phyloP scores from a whole-genome alignment of 2,797 vertebrate species.

The Taeniopygia guttata region DNA sequence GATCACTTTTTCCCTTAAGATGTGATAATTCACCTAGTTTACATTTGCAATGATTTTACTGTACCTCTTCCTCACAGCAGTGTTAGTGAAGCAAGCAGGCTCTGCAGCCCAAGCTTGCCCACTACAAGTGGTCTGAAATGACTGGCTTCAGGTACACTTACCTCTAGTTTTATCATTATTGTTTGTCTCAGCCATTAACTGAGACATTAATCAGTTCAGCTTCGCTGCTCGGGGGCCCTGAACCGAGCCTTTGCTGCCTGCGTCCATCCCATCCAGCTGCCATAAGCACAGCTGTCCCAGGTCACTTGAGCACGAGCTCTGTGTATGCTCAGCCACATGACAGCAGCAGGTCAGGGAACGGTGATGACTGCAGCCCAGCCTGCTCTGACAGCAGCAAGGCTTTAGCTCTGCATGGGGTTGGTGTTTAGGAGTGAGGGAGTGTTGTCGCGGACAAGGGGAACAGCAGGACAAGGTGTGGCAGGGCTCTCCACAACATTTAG shows the following conservation, averaged over 20 bases:
- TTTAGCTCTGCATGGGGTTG: rapidly evolving
- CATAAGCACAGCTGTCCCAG: not conserved
- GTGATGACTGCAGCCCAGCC: not conserved
- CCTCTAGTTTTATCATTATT: not conserved
- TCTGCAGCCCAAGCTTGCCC: not conserved
- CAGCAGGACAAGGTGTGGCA: rapidly evolving
- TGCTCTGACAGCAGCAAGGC: not conserved
- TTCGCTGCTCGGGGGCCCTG: rapidly evolving
- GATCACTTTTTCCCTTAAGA: slow-evolving; percentile 4
- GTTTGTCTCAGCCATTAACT: not conserved
- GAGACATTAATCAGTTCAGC: not conserved
- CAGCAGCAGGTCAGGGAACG: not conserved
- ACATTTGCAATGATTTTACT: slow-evolving; percentile 7
- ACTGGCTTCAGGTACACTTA: not conserved
- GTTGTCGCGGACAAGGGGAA: not conserved
- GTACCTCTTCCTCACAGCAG: not conserved
- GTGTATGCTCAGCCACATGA: rapidly evolving
- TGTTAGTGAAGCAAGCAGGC: not conserved
- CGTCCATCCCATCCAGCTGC: rapidly evolving
- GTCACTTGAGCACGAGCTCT: not conserved
- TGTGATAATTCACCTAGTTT: slow-evolving; percentile 50
- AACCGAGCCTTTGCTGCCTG: rapidly evolving
- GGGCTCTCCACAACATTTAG: not conserved
- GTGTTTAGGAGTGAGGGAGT: rapidly evolving
- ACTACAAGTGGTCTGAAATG: not conserved